Percentiles rank a stretch among this genome's conserved stretches.
These are phyloP conservation scores for Euclidia mi DNA, from an alignment of 2,888 invertebrate species.

Conservation along the genomic window DNA sequence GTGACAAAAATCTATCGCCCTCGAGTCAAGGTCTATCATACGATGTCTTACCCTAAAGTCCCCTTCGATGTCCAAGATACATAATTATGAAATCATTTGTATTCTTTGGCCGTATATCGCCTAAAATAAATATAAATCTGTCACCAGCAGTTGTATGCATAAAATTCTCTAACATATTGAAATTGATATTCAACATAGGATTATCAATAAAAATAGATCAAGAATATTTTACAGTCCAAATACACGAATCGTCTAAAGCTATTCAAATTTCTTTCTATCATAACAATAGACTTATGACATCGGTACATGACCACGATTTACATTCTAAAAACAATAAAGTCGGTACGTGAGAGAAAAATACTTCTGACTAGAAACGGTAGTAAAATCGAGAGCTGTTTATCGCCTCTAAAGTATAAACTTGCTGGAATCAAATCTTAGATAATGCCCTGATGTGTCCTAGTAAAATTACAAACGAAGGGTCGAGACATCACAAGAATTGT, in stretches of 20 bases:
- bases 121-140: too few relatives aligned
- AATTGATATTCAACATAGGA: too few relatives aligned
- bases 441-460: constrained; percentile 63
- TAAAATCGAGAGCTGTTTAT: constrained; percentile 42
- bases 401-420: constrained; percentile 48
- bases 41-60: too few relatives aligned
- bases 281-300: constrained; percentile 11
- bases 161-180: too few relatives aligned
- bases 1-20: too few relatives aligned
- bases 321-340: constrained; percentile 38
- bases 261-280: constrained; percentile 1
- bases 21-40: too few relatives aligned
- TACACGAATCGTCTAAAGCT: constrained; percentile 1
- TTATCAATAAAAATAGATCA: too few relatives aligned
- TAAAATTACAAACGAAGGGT: constrained; percentile 72
- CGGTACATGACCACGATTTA: constrained; percentile 25
- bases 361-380: constrained; percentile 29
- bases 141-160: too few relatives aligned
- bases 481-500: constrained; percentile 67
- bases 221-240: background rate
- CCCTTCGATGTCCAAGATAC: too few relatives aligned
- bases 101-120: too few relatives aligned
- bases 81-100: too few relatives aligned
- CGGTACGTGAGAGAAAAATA: constrained; percentile 31
- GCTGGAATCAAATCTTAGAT: constrained; percentile 48